Percentiles rank a stretch among this genome's conserved stretches.
These are phyloP conservation scores for Artemia sinica DNA, from an alignment of 2,888 invertebrate genomes.

Conservation along the genomic window DNA sequence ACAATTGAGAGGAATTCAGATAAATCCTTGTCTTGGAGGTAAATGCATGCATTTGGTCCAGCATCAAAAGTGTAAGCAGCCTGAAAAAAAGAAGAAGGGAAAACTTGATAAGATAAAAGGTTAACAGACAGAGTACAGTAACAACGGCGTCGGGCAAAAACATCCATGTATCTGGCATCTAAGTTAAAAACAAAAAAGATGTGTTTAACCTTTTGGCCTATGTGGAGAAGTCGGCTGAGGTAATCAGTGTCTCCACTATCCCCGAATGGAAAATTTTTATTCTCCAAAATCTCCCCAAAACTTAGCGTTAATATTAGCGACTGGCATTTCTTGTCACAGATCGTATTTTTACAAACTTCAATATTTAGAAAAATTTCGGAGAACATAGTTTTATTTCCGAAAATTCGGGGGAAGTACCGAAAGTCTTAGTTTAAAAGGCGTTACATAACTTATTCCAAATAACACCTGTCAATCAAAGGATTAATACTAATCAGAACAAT, in stretches of 20 bases:
- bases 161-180: neutral
- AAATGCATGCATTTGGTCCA: constrained; percentile 87
- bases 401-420: no score
- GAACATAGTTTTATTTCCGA: no score
- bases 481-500: no score
- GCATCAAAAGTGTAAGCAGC: constrained; percentile 97
- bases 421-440: no score
- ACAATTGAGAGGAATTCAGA: constrained; percentile 48
- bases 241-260: constrained; percentile 36
- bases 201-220: neutral
- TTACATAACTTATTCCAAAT: no score
- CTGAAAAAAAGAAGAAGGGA: constrained; percentile 31
- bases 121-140: constrained; percentile 11
- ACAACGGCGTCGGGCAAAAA: neutral
- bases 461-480: no score
- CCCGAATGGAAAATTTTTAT: no score
- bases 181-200: constrained; percentile 16
- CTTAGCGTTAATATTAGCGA: no score
- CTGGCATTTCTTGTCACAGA: no score
- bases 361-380: no score
- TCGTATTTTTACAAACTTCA: no score
- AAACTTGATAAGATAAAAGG: constrained; percentile 25
- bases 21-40: constrained; percentile 56
- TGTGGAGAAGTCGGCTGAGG: constrained; percentile 37
- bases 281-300: no score